Conservation (phyloP, 2,113 vertebrate species). For the Alethe diademata region DNA sequence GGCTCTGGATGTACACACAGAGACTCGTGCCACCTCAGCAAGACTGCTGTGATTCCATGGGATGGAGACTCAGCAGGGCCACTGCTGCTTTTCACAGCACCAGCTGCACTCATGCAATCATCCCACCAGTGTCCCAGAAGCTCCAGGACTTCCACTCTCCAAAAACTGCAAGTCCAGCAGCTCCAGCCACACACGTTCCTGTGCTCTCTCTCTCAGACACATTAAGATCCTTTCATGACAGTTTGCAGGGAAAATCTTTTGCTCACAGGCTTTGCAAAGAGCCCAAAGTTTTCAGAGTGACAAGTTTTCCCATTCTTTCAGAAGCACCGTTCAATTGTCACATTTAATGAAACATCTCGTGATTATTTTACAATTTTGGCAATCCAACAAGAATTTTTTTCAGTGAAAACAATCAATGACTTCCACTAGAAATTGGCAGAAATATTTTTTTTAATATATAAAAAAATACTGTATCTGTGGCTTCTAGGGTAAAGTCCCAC, state of each 20-base stretch:
- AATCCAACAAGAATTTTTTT: not conserved
- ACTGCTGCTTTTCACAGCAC: not conserved
- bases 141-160: not conserved
- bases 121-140: too few species aligned
- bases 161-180: not conserved
- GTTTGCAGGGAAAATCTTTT: not conserved
- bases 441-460: not conserved
- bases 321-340: not conserved
- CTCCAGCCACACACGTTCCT: not conserved
- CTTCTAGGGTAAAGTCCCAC: not conserved
- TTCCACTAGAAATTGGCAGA: not conserved
- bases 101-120: not conserved
- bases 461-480: not conserved
- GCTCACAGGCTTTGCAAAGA: not conserved
- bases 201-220: not conserved
- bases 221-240: not conserved
- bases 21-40: fast-evolving
- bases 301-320: not conserved
- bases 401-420: not conserved
- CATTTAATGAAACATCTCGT: not conserved
- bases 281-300: not conserved
- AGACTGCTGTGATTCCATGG: not conserved
- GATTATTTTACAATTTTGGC: not conserved
- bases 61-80: not conserved
- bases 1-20: not conserved